Percentiles rank a stretch among this genome's conserved stretches.
Evolutionary conservation across 2,797 vertebrate species (phyloP).

Genomic region (Sebastes matsubarae): DNA sequence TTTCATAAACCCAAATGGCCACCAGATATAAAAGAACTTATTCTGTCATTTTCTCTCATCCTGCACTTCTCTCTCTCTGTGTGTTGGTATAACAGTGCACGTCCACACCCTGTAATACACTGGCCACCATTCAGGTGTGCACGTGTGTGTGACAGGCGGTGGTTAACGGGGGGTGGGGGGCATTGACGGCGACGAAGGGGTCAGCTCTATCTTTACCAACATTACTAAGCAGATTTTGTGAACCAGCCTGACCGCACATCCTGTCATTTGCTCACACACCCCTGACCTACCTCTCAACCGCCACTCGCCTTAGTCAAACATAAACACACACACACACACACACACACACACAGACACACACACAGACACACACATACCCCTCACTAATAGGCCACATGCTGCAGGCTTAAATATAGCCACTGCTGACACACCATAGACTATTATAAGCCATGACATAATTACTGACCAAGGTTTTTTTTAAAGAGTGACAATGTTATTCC

Average conservation of each 20-base stretch:
- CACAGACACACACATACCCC: not conserved
- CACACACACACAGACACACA: constrained; percentile 17
- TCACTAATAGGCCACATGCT: constrained; percentile 18
- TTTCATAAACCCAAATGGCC: not conserved
- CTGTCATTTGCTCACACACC: constrained; percentile 55
- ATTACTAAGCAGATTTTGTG: constrained; percentile 55
- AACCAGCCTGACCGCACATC: constrained; percentile 51
- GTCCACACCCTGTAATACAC: constrained; percentile 45
- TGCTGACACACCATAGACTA: constrained; percentile 43
- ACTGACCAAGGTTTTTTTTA: constrained; percentile 2
- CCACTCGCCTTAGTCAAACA: constrained; percentile 58
- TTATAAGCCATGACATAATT: constrained; percentile 46
- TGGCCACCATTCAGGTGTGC: constrained; percentile 54
- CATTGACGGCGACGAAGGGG: constrained; percentile 47
- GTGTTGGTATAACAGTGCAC: constrained; percentile 9
- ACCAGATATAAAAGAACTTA: not conserved
- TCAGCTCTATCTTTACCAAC: constrained; percentile 59
- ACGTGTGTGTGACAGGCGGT: constrained; percentile 10
- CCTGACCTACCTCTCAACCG: constrained; percentile 43
- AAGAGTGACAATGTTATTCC: constrained; percentile 25
- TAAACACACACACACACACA: constrained; percentile 19
- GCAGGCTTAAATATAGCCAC: constrained; percentile 47
- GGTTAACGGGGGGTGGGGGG: constrained; percentile 37
- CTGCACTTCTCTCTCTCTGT: not conserved
- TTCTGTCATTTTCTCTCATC: constrained; percentile 2